phyloP scores from a whole-genome alignment of 1,140 invertebrate genomes.

The Pararge aegeria region DNA sequence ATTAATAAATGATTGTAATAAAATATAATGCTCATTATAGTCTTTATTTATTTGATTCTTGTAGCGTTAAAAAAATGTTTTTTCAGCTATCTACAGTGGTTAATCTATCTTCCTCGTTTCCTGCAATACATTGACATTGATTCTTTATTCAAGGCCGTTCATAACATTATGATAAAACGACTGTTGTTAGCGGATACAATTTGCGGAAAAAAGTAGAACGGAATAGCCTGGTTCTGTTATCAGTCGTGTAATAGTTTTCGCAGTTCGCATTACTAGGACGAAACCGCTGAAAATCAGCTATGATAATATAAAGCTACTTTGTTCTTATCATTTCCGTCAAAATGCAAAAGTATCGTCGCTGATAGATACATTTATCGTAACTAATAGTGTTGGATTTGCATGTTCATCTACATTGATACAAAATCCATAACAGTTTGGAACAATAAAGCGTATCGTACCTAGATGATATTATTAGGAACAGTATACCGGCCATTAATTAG shows the following conservation, averaged over 20 bases:
- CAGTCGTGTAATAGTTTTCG: slow-evolving; percentile 14
- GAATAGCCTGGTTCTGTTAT: slow-evolving; percentile 19
- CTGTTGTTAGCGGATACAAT: not conserved
- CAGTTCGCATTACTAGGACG: not conserved
- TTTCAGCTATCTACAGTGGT: not conserved
- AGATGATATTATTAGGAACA: no score
- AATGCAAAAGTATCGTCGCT: no score
- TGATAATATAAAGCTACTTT: not conserved
- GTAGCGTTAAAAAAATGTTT: not conserved
- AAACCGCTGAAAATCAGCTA: not conserved
- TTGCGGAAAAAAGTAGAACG: slow-evolving; percentile 12
- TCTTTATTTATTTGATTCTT: not conserved
- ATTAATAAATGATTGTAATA: slow-evolving; percentile 10
- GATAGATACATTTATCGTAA: no score
- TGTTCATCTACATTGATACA: no score
- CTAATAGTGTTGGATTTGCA: no score
- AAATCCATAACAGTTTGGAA: no score
- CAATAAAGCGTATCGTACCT: no score
- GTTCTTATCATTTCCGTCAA: no score
- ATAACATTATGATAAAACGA: not conserved
- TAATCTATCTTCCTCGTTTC: not conserved
- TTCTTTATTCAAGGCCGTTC: slow-evolving; percentile 17
- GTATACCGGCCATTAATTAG: no score
- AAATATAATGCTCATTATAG: not conserved
- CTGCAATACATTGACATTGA: slow-evolving; percentile 17